These are phyloP conservation scores for Trichonephila clavata DNA, from an alignment of 1,140 invertebrate genomes.

Conservation along the genomic window DNA sequence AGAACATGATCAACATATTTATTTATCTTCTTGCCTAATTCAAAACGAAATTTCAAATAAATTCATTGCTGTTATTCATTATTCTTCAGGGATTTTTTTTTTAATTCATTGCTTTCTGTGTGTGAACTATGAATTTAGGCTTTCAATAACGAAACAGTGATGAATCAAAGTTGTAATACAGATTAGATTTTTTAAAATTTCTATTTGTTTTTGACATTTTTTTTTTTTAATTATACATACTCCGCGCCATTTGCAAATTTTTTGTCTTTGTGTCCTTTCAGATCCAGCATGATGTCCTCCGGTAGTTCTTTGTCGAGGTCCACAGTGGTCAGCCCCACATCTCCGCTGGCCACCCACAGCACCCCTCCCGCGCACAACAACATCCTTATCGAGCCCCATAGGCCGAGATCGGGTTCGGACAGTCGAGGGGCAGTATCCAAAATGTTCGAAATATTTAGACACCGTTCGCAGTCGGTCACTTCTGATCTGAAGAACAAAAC, in stretches of 20 bases:
- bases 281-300: conserved; percentile 56
- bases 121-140: too few species aligned
- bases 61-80: too few species aligned
- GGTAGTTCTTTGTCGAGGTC: conserved; percentile 51
- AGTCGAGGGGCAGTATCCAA: conserved; percentile 83
- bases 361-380: neutral
- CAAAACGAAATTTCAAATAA: too few species aligned
- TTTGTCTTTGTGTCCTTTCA: neutral
- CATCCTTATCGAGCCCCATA: conserved; percentile 79
- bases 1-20: too few species aligned
- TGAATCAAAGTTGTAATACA: too few species aligned
- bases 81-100: too few species aligned
- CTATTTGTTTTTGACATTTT: too few species aligned
- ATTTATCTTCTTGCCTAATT: too few species aligned
- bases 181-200: too few species aligned
- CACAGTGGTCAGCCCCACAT: conserved; percentile 56
- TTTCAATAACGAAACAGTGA: too few species aligned
- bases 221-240: too few species aligned
- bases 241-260: neutral
- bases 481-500: conserved; percentile 85
- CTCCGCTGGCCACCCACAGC: conserved; percentile 57
- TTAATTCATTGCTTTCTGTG: too few species aligned
- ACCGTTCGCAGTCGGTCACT: conserved; percentile 86
- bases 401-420: conserved; percentile 83
- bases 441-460: conserved; percentile 93